Base-by-base conservation (phyloP, 2,888 invertebrate species). In the Dusona sp. region DNA sequence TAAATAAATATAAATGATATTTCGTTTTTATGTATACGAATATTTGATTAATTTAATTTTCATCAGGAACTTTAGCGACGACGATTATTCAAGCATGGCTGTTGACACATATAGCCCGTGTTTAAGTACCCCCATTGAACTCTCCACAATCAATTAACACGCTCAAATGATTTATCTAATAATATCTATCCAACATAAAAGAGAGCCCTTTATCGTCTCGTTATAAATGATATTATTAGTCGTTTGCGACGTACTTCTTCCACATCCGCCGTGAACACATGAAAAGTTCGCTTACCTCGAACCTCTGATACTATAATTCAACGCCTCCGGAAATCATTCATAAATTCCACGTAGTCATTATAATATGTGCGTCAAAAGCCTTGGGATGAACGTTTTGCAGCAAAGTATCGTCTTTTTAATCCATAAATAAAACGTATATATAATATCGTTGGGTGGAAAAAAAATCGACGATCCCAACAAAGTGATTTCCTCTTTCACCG, bases 141-240 rank as follows among this genome's bases (percentile, higher is more conserved):
- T 68, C 72, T 73, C 36, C 38, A 64, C 45, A 72, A 65, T 85
- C 57, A 42, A 82, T 82, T 68, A 82, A 45, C 75, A 65, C 77
- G 83, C 80, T 86, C 67, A 80, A 77, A 86, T 38, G 72, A 8
- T 68, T 82, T 61, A 70, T 83, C 83, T 83, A 86, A 83, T 77
- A 86, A 86, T 86, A 86, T 61, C 79, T 61, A 57, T 67, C 22
- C 3, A 42, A 22, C 45, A 82, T 68, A 82, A 82, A 75, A 75
- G 75, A 48, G 33, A 61, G 29, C 38, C 51, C 68, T 82, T 75
- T 61, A 68, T 68, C 75, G 68, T 67, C 57, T 57, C 75, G n/a
- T 81, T 74, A 74, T 74, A 42, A 67, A 67, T 74, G n/a, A 82
- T 75, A 82, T 75, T 82, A 45, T 45, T 57, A 57, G 22, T 45